Base-by-base conservation (phyloP, 2,888 invertebrate genomes). In the Melipona bicolor region DNA sequence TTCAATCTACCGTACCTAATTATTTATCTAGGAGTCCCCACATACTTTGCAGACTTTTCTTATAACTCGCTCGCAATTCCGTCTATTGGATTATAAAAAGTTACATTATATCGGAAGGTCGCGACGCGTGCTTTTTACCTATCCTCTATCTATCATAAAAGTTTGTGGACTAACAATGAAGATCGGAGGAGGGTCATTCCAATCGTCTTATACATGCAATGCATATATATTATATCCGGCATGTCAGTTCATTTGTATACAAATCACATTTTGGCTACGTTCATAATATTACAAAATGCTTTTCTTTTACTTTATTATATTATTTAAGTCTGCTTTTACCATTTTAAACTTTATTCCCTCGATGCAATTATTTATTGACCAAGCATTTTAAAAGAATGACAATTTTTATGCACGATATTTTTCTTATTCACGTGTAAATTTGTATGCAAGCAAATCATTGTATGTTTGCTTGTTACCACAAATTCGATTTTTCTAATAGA, bases 1-100 rank as follows among this genome's bases (percentile, higher is more conserved):
- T 93, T 94, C 92, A 93, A 94, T 91, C 92, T 94, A 93, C 92
- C 92, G 91, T 93, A 92, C 90, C 88, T 91, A 91, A 91, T 92
- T 89, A 90, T 87, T 91, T 91, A 91, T 90, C 87, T 92, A 92
- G 91, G 92, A 91, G 87, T 84, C 87, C 89, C 89, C 89, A 87
- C 81, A 83, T 86, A 89, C 86, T 88, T 89, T 86, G 86, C 89
- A 85, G 90, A 88, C 78, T 87, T 86, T 90, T 87, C 85, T 89
- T 89, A 69, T 69, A 82, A 83, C 79, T 85, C 86, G 83, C 86
- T 90, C 88, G 81, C 82, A 81, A 84, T 83, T 80, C 79, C 87
- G 84, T 84, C 81, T 70, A 81, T 85, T 75, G 81, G 86, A 84
- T 83, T 83, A 78, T 78, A 77, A 81, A 77, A 81, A 72, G 67